Evolutionary conservation across 1,140 invertebrate genomes (phyloP).

Genomic region (Drosophila oshimai): DNA sequence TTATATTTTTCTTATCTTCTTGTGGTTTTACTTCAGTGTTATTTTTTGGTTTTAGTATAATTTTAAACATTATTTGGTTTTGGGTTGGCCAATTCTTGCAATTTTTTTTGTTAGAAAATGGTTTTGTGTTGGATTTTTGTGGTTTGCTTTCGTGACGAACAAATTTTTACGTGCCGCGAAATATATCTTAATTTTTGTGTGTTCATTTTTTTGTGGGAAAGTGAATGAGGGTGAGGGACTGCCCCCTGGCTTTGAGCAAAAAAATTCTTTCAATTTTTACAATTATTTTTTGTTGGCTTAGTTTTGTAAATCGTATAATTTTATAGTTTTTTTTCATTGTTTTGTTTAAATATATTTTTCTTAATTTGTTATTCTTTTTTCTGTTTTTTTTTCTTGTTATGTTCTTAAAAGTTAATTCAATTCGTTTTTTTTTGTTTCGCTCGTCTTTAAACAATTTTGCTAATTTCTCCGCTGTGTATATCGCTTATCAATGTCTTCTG

Average conservation of each 20-base stretch:
- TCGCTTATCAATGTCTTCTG: slow-evolving; percentile 31
- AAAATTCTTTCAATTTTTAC: slow-evolving; percentile 49
- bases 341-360: slow-evolving; percentile 18
- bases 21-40: slow-evolving; percentile 12
- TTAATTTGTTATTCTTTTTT: slow-evolving; percentile 11
- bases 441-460: slow-evolving; percentile 27
- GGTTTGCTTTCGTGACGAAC: slow-evolving; percentile 40
- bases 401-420: slow-evolving; percentile 68
- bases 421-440: slow-evolving; percentile 41
- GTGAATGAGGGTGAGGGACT: background rate
- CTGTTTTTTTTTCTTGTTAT: slow-evolving; percentile 21
- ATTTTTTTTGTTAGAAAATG: slow-evolving; percentile 51
- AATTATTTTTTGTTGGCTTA: slow-evolving; percentile 39
- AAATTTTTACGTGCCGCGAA: slow-evolving; percentile 65
- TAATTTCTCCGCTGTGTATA: slow-evolving; percentile 14
- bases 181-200: slow-evolving; percentile 31
- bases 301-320: slow-evolving; percentile 69
- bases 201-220: slow-evolving; percentile 8
- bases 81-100: slow-evolving; percentile 48
- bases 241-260: slow-evolving; percentile 47
- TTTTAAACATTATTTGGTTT: slow-evolving; percentile 52
- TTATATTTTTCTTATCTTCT: slow-evolving; percentile 35
- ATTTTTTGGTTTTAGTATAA: slow-evolving; percentile 49
- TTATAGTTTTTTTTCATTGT: slow-evolving; percentile 38
- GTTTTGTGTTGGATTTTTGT: slow-evolving; percentile 22